A percentile compares a stretch with the other conserved stretches of the same genome.
phyloP scores from a whole-genome alignment of 2,888 invertebrate genomes.

The Caradrina kadenii region DNA sequence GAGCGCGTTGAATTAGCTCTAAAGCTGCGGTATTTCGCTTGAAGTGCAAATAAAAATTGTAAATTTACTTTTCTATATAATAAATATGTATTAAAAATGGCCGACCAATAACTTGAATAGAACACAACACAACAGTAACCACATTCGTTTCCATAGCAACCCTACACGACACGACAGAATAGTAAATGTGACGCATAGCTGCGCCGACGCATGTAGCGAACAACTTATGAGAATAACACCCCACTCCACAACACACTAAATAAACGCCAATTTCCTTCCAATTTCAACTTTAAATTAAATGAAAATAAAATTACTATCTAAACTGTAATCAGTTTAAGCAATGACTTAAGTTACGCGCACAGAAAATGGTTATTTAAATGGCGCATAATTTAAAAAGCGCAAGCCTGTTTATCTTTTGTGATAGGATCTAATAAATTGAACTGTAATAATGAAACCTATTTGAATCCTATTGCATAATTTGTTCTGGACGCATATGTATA shows the following conservation, averaged over 20 bases:
- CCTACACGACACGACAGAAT: constrained; percentile 47
- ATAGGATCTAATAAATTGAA: constrained; percentile 56
- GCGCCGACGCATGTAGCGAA: constrained; percentile 66
- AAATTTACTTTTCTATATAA: neutral
- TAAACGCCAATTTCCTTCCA: constrained; percentile 69
- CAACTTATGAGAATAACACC: constrained; percentile 68
- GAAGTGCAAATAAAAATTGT: constrained; percentile 3
- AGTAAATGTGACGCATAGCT: constrained; percentile 59
- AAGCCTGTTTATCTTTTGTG: constrained; percentile 38
- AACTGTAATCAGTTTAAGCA: constrained; percentile 60
- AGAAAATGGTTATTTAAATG: constrained; percentile 49
- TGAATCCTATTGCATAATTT: constrained; percentile 62
- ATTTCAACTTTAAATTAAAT: constrained; percentile 67
- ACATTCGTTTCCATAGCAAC: constrained; percentile 49
- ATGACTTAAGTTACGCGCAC: constrained; percentile 47
- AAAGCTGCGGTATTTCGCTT: constrained; percentile 32
- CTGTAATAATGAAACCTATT: constrained; percentile 56
- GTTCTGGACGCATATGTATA: constrained; percentile 50
- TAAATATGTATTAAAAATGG: neutral
- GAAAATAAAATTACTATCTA: constrained; percentile 53
- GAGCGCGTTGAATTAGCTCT: constrained; percentile 16
- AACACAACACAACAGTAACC: constrained; percentile 30
- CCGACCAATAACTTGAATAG: constrained; percentile 16
- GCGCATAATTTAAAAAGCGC: constrained; percentile 49
- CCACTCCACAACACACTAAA: constrained; percentile 64